phyloP scores from a whole-genome alignment of 2,113 vertebrate genomes.

The Ia io region DNA sequence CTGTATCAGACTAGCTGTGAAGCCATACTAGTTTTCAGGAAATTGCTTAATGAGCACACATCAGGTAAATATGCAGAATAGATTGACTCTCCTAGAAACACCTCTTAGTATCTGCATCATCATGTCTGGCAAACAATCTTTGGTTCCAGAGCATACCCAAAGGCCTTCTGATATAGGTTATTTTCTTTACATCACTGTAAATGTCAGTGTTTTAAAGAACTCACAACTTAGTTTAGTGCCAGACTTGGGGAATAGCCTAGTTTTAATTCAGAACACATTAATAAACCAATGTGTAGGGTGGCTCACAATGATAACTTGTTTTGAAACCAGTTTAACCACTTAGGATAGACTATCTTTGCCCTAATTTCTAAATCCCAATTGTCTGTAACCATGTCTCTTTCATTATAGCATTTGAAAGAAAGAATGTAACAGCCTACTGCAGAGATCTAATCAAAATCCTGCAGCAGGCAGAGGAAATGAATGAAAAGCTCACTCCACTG shows the following conservation, averaged over 20 bases:
- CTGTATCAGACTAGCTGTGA: background rate
- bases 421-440: constrained; percentile 88
- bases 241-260: background rate
- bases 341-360: background rate
- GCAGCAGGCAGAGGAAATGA: constrained; percentile 85
- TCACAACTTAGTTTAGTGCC: background rate
- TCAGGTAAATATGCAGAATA: background rate
- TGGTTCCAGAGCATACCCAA: background rate
- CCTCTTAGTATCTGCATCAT: background rate
- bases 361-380: background rate
- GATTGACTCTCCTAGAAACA: background rate
- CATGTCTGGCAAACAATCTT: background rate
- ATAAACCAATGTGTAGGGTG: background rate
- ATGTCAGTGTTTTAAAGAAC: background rate
- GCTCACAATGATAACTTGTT: background rate
- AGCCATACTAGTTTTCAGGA: background rate
- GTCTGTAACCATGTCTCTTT: background rate
- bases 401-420: constrained; percentile 82
- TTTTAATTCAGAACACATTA: background rate
- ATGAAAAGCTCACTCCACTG: constrained; percentile 94
- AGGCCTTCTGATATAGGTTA: background rate
- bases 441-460: constrained; percentile 90
- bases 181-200: background rate
- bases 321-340: background rate
- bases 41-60: background rate